Conservation (phyloP, 2,888 invertebrate species). For the Augiades crinisus region DNA sequence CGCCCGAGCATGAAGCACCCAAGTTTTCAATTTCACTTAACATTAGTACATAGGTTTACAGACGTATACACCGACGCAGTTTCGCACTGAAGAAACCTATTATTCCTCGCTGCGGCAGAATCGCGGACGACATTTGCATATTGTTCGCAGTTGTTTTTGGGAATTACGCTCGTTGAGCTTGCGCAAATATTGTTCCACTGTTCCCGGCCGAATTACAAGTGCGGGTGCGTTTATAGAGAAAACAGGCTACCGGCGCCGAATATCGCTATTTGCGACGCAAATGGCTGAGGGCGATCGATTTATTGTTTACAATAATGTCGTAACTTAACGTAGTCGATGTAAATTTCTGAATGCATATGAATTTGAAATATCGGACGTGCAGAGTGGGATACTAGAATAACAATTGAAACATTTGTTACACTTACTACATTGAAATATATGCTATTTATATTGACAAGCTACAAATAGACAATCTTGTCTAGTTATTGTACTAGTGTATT, state of each 20-base stretch:
- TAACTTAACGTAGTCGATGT: neutral
- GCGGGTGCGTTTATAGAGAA: conserved; percentile 23
- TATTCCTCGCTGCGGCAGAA: conserved; percentile 42
- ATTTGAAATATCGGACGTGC: no score
- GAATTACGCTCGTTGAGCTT: conserved; percentile 44
- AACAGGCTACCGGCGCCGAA: conserved; percentile 8
- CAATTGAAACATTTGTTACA: no score
- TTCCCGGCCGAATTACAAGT: conserved; percentile 31
- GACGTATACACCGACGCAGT: conserved; percentile 3
- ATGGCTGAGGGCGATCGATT: neutral
- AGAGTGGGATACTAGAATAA: no score
- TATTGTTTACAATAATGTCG: neutral
- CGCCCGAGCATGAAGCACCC: no score
- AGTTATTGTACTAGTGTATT: no score
- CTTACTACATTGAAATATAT: no score
- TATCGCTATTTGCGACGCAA: neutral
- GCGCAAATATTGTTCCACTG: conserved; percentile 46
- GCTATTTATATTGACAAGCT: no score
- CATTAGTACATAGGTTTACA: neutral
- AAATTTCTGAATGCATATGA: no score
- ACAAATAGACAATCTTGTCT: no score
- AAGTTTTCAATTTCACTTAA: neutral
- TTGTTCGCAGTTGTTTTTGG: conserved; percentile 53
- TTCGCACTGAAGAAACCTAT: conserved; percentile 36
- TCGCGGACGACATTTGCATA: conserved; percentile 54